Base-by-base conservation (phyloP, 2,113 vertebrate genomes). In the Callaeas wilsoni region DNA sequence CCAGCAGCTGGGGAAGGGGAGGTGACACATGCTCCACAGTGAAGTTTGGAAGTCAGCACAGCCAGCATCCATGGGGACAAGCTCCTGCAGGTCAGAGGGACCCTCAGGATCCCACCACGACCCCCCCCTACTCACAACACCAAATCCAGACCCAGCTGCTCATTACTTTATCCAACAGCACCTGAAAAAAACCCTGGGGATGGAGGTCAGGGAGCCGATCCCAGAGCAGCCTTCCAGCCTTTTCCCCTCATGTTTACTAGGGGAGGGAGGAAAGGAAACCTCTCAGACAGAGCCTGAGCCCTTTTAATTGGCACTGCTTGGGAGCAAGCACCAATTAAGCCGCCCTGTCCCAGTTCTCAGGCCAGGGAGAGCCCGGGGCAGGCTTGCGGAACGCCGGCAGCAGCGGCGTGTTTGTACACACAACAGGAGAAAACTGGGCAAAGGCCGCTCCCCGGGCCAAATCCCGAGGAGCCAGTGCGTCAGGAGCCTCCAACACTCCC, bases 261-360 rank as follows among this genome's bases (percentile, higher is more conserved):
- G 68, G 42, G 14, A 77, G 53, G 53, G 69, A 90, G 60, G 44
- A 63, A 77, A 32, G 70, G 70, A 87, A 96, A 64, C 78, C 55
- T 87, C 93, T 73, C 90, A 90, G 88, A 83, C 93, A 80, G 74
- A 87, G 91, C 78, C 87, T 10, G 89, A 96, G 87, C 74, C 89
- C 81, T 96, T 95, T 56, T 96, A 96, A 96, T 96, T 94, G 95
- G 93, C 90, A 77, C 14, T 3, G 22, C 37, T 10, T 93, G 87
- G 81, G 90, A 93, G 89, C 17, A 70, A 67, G 63, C 85, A 10
- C 12, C 75, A 96, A 96, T 93, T 94, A 96, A 96, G 91, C 35
- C 84, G 46, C 1, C 2, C 35, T 96, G 96, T 46, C 94, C 95
- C 93, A 95, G 91, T 96, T 96, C 91, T 56, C 95, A 97, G 84